Evolutionary conservation across 1,140 invertebrate genomes (phyloP), one percentile per base, ranked within the genome.

Genomic region (Popillia japonica): DNA sequence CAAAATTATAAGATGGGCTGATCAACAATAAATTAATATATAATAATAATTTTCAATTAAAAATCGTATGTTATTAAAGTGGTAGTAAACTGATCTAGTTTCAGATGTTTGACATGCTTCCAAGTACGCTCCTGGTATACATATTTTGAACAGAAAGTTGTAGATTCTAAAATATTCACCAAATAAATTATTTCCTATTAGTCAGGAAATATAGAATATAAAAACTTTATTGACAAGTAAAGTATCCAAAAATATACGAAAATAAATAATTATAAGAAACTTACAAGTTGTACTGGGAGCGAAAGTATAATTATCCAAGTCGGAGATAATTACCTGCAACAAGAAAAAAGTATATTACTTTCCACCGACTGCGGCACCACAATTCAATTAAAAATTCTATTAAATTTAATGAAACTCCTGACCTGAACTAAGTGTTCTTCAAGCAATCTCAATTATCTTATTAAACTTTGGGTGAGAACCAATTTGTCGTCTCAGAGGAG

Each of bases 331-430:
- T 74, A 74, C 72, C 72, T 74, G 72, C 17, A 74, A 74, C 34
- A 74, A 74, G 55, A 72, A 61, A n/a, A 77, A 68, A 23, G 76
- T 68, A 68, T 11, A 68, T 64, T 64, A 77, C 41, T 77, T 64
- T 77, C 11, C 76, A 61, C 59, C 61, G 40, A 72, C 61, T 77
- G 61, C 17, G 59, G 27, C 27, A 7, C 61, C 61, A 61, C 59
- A 77, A 78, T 73, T 78, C 68, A 78, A 78, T 78, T 78, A 78
- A 78, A 78, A 78, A 78, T 78, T 78, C 77, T 78, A 78, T 78
- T 78, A 78, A 78, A 73, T 73, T 78, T 78, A 78, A 78, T 78
- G 68, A 73, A 73, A 78, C 72, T 55, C 77, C 17, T 17, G 34
- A 27, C 10, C 44, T 20, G 76, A 77, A 68, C 59, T 44, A 77